These are phyloP conservation scores for Hermetia illucens DNA, from an alignment of 1,140 invertebrate genomes.

Conservation along the genomic window DNA sequence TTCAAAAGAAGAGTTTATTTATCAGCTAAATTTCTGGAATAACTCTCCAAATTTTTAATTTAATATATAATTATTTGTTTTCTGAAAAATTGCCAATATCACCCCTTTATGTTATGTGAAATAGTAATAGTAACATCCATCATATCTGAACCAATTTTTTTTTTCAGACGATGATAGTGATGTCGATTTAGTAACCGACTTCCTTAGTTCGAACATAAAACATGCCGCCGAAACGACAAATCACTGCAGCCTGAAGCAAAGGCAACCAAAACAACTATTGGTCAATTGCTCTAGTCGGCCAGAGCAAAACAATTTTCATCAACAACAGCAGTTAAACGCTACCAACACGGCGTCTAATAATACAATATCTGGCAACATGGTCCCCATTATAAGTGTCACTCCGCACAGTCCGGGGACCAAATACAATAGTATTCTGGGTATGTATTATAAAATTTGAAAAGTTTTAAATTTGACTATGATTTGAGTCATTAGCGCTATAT, in stretches of 20 bases:
- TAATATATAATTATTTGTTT: too few species aligned
- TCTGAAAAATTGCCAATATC: too few species aligned
- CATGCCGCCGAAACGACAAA: conserved; percentile 6
- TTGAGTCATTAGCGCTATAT: too few species aligned
- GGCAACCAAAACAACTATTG: conserved; percentile 1
- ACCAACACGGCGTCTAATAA: conserved; percentile 7
- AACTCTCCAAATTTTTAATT: too few species aligned
- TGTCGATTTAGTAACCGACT: conserved; percentile 28
- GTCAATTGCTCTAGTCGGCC: not conserved
- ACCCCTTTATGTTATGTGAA: too few species aligned
- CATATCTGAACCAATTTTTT: too few species aligned
- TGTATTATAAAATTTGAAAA: not conserved
- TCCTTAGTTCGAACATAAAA: conserved; percentile 22
- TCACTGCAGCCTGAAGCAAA: conserved; percentile 4
- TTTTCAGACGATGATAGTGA: conserved; percentile 22
- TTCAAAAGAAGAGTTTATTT: too few species aligned
- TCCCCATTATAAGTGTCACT: conserved; percentile 74
- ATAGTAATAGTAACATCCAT: too few species aligned
- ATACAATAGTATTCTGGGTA: conserved; percentile 31
- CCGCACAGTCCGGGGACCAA: conserved; percentile 58
- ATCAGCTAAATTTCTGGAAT: too few species aligned
- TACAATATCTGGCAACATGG: conserved; percentile 29
- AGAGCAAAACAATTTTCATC: not conserved
- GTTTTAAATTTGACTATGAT: too few species aligned
- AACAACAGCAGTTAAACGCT: conserved; percentile 7